Percentiles rank a stretch among this genome's conserved stretches.
Conservation (phyloP, 2,113 vertebrate species). For the Carettochelys insculpta region DNA sequence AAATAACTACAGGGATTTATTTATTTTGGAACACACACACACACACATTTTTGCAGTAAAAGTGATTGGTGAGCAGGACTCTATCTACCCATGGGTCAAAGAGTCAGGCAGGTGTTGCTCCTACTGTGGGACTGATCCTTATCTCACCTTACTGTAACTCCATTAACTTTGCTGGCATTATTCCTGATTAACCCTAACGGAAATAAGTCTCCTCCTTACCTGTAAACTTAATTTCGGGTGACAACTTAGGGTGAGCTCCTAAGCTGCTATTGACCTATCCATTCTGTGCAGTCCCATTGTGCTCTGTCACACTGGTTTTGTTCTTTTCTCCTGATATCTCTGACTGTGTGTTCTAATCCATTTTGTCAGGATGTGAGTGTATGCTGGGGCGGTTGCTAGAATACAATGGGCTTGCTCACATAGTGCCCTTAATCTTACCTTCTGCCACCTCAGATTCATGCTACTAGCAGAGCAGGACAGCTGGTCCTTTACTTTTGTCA, state of each 20-base stretch:
- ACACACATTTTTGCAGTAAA: background rate
- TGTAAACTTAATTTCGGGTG: background rate
- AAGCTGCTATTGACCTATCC: background rate
- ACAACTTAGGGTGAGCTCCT: fast-evolving
- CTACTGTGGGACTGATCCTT: background rate
- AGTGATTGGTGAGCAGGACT: background rate
- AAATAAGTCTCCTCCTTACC: background rate
- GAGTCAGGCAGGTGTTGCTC: background rate
- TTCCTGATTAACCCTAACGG: background rate
- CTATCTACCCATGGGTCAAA: background rate
- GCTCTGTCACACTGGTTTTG: background rate
- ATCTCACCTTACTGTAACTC: background rate
- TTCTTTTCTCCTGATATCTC: background rate
- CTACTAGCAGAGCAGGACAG: constrained; percentile 20
- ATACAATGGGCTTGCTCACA: constrained; percentile 40
- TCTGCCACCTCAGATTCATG: background rate
- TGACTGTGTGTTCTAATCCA: background rate
- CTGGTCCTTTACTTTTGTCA: background rate
- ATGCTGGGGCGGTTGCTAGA: constrained; percentile 35
- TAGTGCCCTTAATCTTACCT: constrained; percentile 44
- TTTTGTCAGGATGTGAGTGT: constrained; percentile 30
- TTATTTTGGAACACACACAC: too few relatives aligned
- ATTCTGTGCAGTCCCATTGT: background rate
- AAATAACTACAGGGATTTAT: background rate
- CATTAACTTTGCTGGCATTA: background rate